Evolutionary conservation across 1,140 invertebrate genomes (phyloP).

Genomic region (Heterodera carotae): DNA sequence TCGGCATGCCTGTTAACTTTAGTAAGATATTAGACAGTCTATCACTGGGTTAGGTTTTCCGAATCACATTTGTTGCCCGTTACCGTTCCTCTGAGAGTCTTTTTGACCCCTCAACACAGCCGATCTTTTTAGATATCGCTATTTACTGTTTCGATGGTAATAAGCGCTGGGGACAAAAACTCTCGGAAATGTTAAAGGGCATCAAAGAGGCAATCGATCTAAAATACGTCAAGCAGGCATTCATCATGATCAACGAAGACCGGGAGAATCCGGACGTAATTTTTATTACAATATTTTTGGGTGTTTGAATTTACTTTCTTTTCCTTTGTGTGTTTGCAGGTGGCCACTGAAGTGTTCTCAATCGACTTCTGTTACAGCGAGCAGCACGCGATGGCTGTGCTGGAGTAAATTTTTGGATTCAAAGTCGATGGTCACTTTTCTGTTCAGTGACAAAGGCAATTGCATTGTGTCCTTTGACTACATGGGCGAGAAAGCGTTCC

Average conservation of each 20-base stretch:
- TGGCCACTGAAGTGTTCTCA: constrained; percentile 33
- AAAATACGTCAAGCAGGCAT: constrained; percentile 34
- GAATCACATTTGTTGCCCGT: neutral
- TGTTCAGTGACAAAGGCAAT: constrained; percentile 37
- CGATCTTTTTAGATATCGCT: constrained; percentile 30
- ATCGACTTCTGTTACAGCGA: constrained; percentile 23
- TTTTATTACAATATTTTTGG: neutral
- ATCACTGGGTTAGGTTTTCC: no score
- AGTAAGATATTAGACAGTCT: no score
- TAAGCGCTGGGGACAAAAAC: constrained; percentile 35
- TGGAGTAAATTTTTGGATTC: constrained; percentile 20
- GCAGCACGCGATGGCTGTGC: constrained; percentile 6
- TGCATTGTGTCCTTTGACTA: constrained; percentile 26
- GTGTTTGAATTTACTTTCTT: neutral
- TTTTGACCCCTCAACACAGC: no score
- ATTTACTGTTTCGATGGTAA: constrained; percentile 31
- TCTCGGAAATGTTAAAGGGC: constrained; percentile 39
- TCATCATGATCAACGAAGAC: constrained; percentile 36
- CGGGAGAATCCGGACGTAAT: constrained; percentile 18
- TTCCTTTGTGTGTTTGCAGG: constrained; percentile 23
- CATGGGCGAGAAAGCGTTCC: constrained; percentile 29
- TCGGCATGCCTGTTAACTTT: no score
- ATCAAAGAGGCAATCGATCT: constrained; percentile 38
- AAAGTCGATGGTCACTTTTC: neutral
- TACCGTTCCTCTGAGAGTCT: no score